Conservation (phyloP, 30 jellyfish, hydroid and myxozoan genomes). For the Catostylus mosaicus region DNA sequence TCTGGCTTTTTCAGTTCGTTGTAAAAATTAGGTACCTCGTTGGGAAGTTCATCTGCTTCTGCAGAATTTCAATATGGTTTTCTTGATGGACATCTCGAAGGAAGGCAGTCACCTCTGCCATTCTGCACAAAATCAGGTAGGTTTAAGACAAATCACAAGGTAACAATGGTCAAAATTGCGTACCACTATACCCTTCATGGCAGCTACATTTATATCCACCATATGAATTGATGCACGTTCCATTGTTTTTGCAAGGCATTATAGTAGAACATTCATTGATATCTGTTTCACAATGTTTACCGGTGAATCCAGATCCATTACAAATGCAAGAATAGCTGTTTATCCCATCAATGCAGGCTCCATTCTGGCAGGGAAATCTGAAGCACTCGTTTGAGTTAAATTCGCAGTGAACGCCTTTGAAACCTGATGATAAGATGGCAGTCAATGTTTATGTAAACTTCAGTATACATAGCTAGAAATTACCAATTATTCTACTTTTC, state of each 20-base stretch:
- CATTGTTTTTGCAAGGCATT: constrained; percentile 70
- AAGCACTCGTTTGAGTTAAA: constrained; percentile 61
- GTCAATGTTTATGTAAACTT: too few relatives aligned
- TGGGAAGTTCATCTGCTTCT: too few relatives aligned
- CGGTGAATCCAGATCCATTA: constrained; percentile 62
- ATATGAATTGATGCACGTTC: constrained; percentile 52
- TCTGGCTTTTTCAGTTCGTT: too few relatives aligned
- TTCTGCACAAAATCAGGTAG: too few relatives aligned
- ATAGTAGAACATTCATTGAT: constrained; percentile 55
- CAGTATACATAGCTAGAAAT: too few relatives aligned
- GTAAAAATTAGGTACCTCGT: too few relatives aligned
- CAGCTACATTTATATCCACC: constrained; percentile 70
- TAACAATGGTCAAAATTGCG: background rate
- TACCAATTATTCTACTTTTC: too few relatives aligned
- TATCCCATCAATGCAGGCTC: constrained; percentile 77
- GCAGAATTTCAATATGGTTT: too few relatives aligned
- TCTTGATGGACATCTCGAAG: too few relatives aligned
- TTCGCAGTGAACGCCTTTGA: constrained; percentile 65
- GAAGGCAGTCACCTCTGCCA: too few relatives aligned
- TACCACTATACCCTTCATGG: constrained; percentile 61
- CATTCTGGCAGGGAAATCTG: constrained; percentile 64
- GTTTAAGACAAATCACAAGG: too few relatives aligned
- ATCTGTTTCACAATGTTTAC: constrained; percentile 56
- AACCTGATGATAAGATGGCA: constrained; percentile 47
- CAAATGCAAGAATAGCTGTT: constrained; percentile 71